Base-by-base conservation (phyloP, 2,797 vertebrate genomes). In the Cossypha niveicapilla region DNA sequence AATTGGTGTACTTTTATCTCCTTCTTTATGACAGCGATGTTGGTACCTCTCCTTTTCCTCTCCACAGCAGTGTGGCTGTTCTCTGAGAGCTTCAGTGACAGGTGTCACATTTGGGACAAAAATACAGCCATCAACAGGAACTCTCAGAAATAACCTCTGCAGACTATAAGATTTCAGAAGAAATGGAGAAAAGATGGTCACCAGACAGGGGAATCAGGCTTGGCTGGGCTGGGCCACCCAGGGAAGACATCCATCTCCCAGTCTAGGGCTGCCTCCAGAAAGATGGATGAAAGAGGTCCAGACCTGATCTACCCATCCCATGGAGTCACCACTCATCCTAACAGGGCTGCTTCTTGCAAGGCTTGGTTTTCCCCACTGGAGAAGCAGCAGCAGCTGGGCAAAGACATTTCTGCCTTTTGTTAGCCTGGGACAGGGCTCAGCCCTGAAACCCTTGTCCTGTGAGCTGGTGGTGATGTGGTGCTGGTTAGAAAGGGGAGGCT, bases 391-490 rank as follows among this genome's bases (percentile, higher is more conserved):
- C 47, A 48, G 35, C 39, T 90, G 75, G 44, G 16, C 30, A 78
- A 67, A 74, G 37, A 28, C 7, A 3, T 77, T 88, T 94, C 57
- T 88, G 70, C 53, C 50, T 82, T 80, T 74, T 65, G 32, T 72
- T 8, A 45, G 35, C 28, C 18, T 61, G 2, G 6, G 17, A 24
- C 30, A 58, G 35, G 44, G 13, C 22, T 37, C 0, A 0, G 16
- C 27, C 14, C 35, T 61, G 32, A 44, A 80, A 35, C 2, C 3
- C 19, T 73, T 0, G 2, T 67, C 22, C 47, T 54, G 50, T 22
- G 65, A 63, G 12, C 14, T 47, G 50, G 18, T 78, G 35, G 53
- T 35, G 63, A 62, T 0, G 0, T 4, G 24, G 24, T 3, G 2
- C 22, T 86, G 28, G 14, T 61, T 62, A 65, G 62, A 61, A 79